Percentiles rank a stretch among this genome's conserved stretches.
Evolutionary conservation across 1,140 invertebrate genomes (phyloP).

Genomic region (Acromyrmex heyeri): DNA sequence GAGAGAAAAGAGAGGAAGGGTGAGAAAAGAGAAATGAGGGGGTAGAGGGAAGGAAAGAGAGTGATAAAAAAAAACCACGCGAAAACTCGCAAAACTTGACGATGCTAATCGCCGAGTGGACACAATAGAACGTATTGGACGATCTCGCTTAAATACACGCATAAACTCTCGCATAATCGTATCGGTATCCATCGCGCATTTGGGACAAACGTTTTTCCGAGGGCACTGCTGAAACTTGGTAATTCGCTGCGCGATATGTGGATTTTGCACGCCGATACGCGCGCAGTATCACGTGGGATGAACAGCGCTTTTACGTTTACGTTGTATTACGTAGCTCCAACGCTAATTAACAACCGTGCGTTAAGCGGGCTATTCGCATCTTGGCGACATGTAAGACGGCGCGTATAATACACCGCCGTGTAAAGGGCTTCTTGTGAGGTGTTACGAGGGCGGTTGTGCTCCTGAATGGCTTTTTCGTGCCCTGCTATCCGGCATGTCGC

Average conservation of each 20-base stretch:
- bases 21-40: background rate
- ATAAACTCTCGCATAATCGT: constrained; percentile 45
- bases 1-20: background rate
- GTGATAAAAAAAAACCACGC: background rate
- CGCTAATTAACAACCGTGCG: constrained; percentile 56
- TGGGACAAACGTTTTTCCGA: constrained; percentile 3
- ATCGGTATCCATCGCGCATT: background rate
- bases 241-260: background rate
- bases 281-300: background rate
- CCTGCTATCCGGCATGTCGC: constrained; percentile 7
- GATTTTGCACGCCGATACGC: constrained; percentile 36
- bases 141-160: constrained; percentile 1
- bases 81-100: constrained; percentile 34
- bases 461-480: constrained; percentile 52
- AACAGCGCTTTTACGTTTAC: constrained; percentile 42
- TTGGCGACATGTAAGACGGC: constrained; percentile 36
- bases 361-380: constrained; percentile 49
- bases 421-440: constrained; percentile 59
- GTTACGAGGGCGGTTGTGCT: constrained; percentile 41
- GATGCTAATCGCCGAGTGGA: constrained; percentile 17
- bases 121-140: constrained; percentile 1
- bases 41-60: background rate
- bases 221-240: background rate
- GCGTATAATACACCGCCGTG: constrained; percentile 43
- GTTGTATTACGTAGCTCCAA: background rate